Evolutionary conservation across 1,140 invertebrate genomes (phyloP).

Genomic region (Dinoponera quadriceps): DNA sequence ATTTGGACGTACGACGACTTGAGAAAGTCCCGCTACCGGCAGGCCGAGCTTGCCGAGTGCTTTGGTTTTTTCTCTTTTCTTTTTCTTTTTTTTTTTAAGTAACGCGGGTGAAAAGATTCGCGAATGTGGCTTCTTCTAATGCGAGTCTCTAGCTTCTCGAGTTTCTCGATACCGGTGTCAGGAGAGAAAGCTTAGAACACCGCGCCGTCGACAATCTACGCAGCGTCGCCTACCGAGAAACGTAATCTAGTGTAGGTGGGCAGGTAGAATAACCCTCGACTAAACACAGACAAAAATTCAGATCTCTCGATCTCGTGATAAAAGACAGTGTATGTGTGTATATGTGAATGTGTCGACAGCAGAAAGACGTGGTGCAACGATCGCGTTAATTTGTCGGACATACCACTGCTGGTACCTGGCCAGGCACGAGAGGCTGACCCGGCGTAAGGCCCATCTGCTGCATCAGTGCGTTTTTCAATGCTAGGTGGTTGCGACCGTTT

Average conservation of each 20-base stretch:
- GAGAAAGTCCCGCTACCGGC: not conserved
- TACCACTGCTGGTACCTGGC: conserved; percentile 96
- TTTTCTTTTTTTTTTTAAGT: not conserved
- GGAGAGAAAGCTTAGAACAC: not conserved
- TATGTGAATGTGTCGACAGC: conserved; percentile 73
- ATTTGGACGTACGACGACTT: not conserved
- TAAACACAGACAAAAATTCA: conserved; percentile 73
- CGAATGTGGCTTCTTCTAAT: conserved; percentile 1
- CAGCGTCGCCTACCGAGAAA: conserved; percentile 64
- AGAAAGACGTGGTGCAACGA: conserved; percentile 72
- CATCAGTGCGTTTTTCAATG: conserved; percentile 98
- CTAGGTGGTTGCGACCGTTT: conserved; percentile 99
- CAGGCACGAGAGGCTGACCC: conserved; percentile 94
- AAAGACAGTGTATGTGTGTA: conserved; percentile 71
- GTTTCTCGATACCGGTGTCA: not conserved
- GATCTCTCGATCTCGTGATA: conserved; percentile 68
- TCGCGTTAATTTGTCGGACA: conserved; percentile 84
- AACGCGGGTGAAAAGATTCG: not conserved
- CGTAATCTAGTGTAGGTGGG: conserved; percentile 60
- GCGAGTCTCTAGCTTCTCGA: not conserved
- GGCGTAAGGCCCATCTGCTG: conserved; percentile 95
- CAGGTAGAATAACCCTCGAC: conserved; percentile 62
- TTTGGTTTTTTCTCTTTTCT: too few species aligned
- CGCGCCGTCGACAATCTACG: conserved; percentile 60
- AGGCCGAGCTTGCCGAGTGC: conserved; percentile 11